A percentile compares a stretch with the other conserved stretches of the same genome.
Conservation (phyloP, 2,888 invertebrate genomes). For the Caenorhabditis sp. region DNA sequence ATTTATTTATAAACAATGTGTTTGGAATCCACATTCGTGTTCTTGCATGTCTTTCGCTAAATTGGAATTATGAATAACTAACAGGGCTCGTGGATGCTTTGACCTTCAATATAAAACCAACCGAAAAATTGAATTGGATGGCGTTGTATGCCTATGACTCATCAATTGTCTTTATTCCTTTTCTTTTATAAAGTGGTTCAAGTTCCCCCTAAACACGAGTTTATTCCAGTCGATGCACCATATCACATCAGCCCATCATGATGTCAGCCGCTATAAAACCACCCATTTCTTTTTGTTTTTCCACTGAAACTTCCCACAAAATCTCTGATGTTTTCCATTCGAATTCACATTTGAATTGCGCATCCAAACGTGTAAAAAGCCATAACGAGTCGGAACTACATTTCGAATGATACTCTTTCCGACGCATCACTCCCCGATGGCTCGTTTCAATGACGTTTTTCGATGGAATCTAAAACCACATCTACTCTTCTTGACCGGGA, state of each 20-base stretch:
- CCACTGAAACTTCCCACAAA: constrained; percentile 17
- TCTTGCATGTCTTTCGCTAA: no score
- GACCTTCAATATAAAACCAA: no score
- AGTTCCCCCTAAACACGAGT: no score
- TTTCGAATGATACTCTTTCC: constrained; percentile 52
- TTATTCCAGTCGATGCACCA: background rate
- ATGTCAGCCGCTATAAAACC: constrained; percentile 33
- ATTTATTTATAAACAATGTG: no score
- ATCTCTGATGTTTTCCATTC: constrained; percentile 33
- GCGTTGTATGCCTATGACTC: no score
- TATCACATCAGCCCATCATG: constrained; percentile 4
- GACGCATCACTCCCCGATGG: constrained; percentile 49
- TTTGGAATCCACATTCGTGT: no score
- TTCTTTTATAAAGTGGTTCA: no score
- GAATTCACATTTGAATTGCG: constrained; percentile 40
- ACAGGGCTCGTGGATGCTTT: no score
- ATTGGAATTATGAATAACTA: no score
- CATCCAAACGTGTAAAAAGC: constrained; percentile 53
- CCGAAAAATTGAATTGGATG: no score
- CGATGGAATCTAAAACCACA: background rate
- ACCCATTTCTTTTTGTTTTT: constrained; percentile 25
- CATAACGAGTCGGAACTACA: constrained; percentile 50
- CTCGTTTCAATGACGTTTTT: constrained; percentile 45
- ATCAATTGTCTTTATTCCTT: no score
- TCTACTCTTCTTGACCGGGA: background rate